Percentiles rank a stretch among this genome's conserved stretches.
Conservation (phyloP, 1,140 invertebrate genomes). For the Procambarus clarkii region DNA sequence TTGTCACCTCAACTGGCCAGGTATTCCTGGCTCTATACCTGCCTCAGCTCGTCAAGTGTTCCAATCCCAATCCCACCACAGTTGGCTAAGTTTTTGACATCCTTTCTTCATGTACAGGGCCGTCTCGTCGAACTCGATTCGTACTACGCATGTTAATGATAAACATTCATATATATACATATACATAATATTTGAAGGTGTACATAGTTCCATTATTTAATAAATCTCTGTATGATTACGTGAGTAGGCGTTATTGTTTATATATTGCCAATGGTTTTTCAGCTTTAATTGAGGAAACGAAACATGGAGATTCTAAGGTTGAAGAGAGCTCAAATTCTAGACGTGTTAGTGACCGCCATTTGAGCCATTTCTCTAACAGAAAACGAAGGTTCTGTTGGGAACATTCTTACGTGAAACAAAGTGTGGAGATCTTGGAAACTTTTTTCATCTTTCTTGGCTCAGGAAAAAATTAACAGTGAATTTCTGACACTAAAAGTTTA, state of each 20-base stretch:
- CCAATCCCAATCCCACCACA: background rate
- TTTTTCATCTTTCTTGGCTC: too few relatives aligned
- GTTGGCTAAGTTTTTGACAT: constrained; percentile 22
- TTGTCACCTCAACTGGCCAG: too few relatives aligned
- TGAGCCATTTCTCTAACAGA: background rate
- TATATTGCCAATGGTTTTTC: background rate
- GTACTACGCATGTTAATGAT: constrained; percentile 46
- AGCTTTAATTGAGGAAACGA: background rate
- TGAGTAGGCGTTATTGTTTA: constrained; percentile 4
- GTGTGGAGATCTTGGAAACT: too few relatives aligned
- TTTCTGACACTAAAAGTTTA: too few relatives aligned
- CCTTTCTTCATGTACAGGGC: constrained; percentile 42
- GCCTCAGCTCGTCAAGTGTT: too few relatives aligned
- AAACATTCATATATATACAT: constrained; percentile 7
- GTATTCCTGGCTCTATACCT: too few relatives aligned
- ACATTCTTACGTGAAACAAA: background rate
- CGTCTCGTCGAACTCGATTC: constrained; percentile 49
- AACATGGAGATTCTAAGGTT: constrained; percentile 42
- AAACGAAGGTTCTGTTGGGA: background rate
- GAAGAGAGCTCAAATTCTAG: constrained; percentile 5
- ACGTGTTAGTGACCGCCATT: background rate
- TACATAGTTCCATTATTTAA: background rate
- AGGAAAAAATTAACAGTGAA: too few relatives aligned
- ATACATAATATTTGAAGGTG: constrained; percentile 13
- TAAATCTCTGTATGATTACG: background rate